Base-by-base conservation (phyloP, 2,888 invertebrate genomes). In the Chromoteleia sp. region DNA sequence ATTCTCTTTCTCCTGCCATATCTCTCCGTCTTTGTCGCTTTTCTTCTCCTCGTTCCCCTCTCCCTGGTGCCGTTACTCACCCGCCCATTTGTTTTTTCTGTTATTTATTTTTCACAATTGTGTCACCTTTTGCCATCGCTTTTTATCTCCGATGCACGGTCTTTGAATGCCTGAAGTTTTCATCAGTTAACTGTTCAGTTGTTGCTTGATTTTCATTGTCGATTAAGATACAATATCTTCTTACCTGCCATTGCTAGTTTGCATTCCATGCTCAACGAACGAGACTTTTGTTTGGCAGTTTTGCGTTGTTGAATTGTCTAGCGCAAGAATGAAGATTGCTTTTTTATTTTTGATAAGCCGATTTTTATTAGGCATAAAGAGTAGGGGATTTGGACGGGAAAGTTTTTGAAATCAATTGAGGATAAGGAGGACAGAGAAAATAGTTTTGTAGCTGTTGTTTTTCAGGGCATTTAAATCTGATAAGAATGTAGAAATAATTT, bases 1-100 rank as follows among this genome's bases (percentile, higher is more conserved):
- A 59, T 79, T 78, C 43, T 61, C 68, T 61, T 48, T 65, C 81
- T 75, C 65, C 50, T 50, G 52, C 52, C 15, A 30, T 52, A 2
- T 74, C 43, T 52, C 39, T 59, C 63, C 61, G 36, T 80, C 76
- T 81, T 68, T 5, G 67, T 63, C 45, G 25, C 76, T 33, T 68
- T 70, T 74, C 67, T 76, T 14, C 30, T 30, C 39, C 56, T 29
- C 29, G 39, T 56, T 41, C 63, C 19, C 50, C 48, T 63, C 61
- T 33, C 33, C 43, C 14, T 48, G 36, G 33, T 52, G 65, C 78
- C 71, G 71, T 67, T 73, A 59, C 61, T 76, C 76, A 59, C 67
- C 71, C 78, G 59, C 78, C 73, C 67, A 71, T 73, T 73, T 54
- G 73, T 63, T 73, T 50, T 29, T 10, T 2, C 12, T 29, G 7